phyloP scores from a whole-genome alignment of 2,797 vertebrate genomes.

The Phoeniculus purpureus region DNA sequence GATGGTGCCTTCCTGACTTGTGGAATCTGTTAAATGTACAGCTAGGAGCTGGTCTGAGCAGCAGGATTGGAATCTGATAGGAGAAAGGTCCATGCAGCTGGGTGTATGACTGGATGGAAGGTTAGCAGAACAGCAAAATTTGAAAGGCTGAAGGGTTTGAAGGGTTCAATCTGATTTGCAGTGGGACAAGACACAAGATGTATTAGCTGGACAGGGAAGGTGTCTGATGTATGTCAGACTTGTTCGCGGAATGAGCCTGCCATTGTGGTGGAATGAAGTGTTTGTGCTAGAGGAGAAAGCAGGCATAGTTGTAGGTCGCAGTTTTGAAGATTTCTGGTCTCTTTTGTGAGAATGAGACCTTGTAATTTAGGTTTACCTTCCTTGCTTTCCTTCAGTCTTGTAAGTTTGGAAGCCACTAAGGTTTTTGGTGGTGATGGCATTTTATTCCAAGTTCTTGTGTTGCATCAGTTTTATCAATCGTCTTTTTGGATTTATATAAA shows the following conservation, averaged over 20 bases:
- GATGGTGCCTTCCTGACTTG: background rate
- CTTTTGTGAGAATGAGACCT: background rate
- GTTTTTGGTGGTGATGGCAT: background rate
- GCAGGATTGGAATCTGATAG: background rate
- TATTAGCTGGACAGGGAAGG: background rate
- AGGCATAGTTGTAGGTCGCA: background rate
- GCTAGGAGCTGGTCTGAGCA: background rate
- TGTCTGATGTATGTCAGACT: background rate
- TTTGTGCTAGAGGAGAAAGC: background rate
- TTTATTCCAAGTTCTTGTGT: background rate
- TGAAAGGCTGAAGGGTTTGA: constrained; percentile 11
- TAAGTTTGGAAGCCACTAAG: background rate
- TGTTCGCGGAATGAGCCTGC: background rate
- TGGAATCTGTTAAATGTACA: background rate
- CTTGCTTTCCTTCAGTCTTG: background rate
- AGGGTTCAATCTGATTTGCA: background rate
- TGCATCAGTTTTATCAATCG: background rate
- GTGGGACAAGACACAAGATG: background rate
- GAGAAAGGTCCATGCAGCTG: background rate
- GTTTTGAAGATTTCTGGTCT: background rate
- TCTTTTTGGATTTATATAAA: background rate
- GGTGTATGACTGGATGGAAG: background rate
- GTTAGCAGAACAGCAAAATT: background rate
- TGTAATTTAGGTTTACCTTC: background rate
- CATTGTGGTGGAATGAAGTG: background rate